These are phyloP conservation scores for Chelonoidis abingdonii DNA, from an alignment of 2,113 vertebrate species.

Conservation along the genomic window DNA sequence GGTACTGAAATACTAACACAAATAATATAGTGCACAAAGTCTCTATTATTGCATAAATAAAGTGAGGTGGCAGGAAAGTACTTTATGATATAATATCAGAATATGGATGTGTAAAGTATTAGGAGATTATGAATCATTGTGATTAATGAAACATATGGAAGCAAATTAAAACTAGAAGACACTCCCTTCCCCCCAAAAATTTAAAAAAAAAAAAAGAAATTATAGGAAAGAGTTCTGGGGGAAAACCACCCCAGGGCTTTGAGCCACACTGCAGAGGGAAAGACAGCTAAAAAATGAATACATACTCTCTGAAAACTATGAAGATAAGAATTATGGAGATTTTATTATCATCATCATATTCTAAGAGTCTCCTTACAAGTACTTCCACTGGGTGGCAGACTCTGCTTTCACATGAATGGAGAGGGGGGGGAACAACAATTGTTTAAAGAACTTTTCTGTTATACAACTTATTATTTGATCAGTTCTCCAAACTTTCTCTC, in stretches of 20 bases:
- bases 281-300: background rate
- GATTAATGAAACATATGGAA: background rate
- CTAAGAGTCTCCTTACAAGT: background rate
- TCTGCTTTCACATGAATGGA: background rate
- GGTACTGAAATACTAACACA: background rate
- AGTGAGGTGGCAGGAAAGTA: background rate
- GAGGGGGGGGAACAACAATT: accelerated
- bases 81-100: background rate
- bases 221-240: background rate
- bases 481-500: background rate
- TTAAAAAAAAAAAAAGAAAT: background rate
- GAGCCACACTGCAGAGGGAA: background rate
- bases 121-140: background rate
- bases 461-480: background rate
- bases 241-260: background rate
- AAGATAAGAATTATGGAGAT: background rate
- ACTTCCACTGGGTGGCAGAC: conserved; percentile 64
- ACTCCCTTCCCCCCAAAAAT: background rate
- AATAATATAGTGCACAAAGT: background rate
- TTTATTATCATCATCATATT: background rate
- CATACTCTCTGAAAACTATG: background rate
- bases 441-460: background rate
- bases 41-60: background rate
- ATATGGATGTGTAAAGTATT: background rate
- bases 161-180: background rate